Base-by-base conservation (phyloP, 2,113 vertebrate genomes). In the Eolophus roseicapilla region DNA sequence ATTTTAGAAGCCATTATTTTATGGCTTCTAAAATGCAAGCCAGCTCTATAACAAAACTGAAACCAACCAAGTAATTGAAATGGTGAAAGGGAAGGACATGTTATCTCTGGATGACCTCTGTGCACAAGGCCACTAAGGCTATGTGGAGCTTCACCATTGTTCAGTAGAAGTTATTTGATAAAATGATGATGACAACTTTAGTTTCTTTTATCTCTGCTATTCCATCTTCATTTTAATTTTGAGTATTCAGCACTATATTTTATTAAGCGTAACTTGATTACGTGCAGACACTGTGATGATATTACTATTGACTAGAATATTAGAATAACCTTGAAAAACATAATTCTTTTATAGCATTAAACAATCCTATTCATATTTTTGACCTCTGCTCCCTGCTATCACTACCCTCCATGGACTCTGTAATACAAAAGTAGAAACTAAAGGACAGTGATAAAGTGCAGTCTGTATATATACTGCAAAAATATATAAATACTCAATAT, bases 191-290 rank as follows among this genome's bases (percentile, higher is more conserved):
- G 93, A 91, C 93, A 96, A 96, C 93, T 96, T 94, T 67, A 37
- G 64, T 76, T 97, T 96, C 69, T 94, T 94, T 96, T 81, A 92
- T 96, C 89, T 92, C 95, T 94, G 85, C 60, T 84, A 65, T 91
- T 97, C 79, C 86, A 95, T 81, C 95, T 96, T 96, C 88, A 95
- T 71, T 97, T 96, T 88, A 94, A 92, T 95, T 97, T 93, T 92
- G 44, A 82, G 90, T 73, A 71, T 95, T 91, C 59, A 95, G 86
- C 96, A 83, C 31, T 96, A 90, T 93, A 93, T 62, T 94, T 86
- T 89, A 96, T 88, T 95, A 97, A 64, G 92, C 17, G 50, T 95
- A 97, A 96, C 70, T 33, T 90, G 65, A 94, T 96, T 97, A 96
- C 1, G 4, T 53, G 88, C 94, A 92, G 93, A 87, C 86, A 96